Evolutionary conservation across 2,113 vertebrate genomes (phyloP), one percentile per base, ranked within the genome.

Genomic region (Stegastes partitus): DNA sequence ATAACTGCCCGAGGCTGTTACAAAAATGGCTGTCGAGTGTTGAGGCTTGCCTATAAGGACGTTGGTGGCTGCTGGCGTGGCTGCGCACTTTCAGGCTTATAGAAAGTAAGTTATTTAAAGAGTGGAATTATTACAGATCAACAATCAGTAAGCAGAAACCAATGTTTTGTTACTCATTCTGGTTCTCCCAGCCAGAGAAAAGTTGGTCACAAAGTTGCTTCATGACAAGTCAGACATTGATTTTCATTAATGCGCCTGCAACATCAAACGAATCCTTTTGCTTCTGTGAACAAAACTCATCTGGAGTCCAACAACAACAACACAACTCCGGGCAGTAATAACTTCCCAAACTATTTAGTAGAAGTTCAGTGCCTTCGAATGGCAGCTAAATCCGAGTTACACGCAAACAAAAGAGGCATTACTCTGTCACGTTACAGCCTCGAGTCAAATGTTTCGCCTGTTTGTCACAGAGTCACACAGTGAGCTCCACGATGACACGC

Each of bases 341-440:
- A 82, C 90, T 75, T 91, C 83, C 83, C 26, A 58, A 56, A 77
- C 70, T 54, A 63, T 89, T 86, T 85, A 85, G 73, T 62, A 34
- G 21, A 3, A 68, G 82, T 80, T 90, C 81, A 86, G 55, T 44
- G 69, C 51, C 63, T 84, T 53, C 19, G n/a, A 88, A 85, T 76
- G 67, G 25, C 66, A 26, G 51, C 9, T 56, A 74, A 90, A 74
- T 50, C 54, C 0, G 1, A 37, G 49, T 21, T 23, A 16, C 62
- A 53, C 22, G 56, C 42, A 69, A 68, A 88, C 82, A 85, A 72
- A 44, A 44, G 77, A 73, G 47, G 44, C 23, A 42, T 74, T 49
- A 21, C 47, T 74, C 50, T 18, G 61, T 11, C 37, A 72, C 68
- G 64, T 42, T 62, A 59, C 69, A 39, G 86, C 63, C 79, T 59